Evolutionary conservation across 2,113 vertebrate species (phyloP), one percentile per base, ranked within the genome.

Genomic region (Neolamprologus cancellatus): DNA sequence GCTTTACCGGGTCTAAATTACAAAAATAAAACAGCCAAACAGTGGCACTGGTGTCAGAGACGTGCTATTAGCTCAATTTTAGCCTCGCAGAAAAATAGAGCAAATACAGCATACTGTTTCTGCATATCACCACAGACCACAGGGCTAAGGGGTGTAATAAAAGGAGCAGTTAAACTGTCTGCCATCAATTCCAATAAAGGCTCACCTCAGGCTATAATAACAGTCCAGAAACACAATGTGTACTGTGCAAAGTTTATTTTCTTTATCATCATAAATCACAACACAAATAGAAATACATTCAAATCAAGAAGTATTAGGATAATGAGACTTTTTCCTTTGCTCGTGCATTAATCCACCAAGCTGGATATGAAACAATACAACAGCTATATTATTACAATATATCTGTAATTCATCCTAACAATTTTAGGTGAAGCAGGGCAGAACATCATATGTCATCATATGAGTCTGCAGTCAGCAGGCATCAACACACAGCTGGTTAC

Each of bases 91-190:
- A 82, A 81, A 88, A 69, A 54, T 8, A 69, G 25, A 78, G 79
- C 44, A 57, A 78, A 46, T 17, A 46, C 44, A 46, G 3, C 17
- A 7, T 50, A 66, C 52, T 39, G n/a, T 76, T 84, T 57, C 79
- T 79, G 78, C 55, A 61, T 81, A 53, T 69, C 17, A 82, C 52
- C 25, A 69, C 66, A 74, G 66, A 84, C 55, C 39, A 17, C 66
- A 46, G 39, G 39, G 39, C 25, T 71, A 25, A 55, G 89, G 53
- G 76, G 9, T 54, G 79, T 61, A 84, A 80, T 84, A 76, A 91
- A 92, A 92, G 54, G 61, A 85, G 87, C 61, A 87, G 50, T 85
- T 80, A 89, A 94, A 69, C 44, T 44, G 84, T 87, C 86, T 64
- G 81, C 32, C 71, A 82, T 71, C 44, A 74, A 30, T 53, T 82